These are phyloP conservation scores for Capromys pilorides DNA, from an alignment of 2,797 vertebrate genomes.

Conservation along the genomic window DNA sequence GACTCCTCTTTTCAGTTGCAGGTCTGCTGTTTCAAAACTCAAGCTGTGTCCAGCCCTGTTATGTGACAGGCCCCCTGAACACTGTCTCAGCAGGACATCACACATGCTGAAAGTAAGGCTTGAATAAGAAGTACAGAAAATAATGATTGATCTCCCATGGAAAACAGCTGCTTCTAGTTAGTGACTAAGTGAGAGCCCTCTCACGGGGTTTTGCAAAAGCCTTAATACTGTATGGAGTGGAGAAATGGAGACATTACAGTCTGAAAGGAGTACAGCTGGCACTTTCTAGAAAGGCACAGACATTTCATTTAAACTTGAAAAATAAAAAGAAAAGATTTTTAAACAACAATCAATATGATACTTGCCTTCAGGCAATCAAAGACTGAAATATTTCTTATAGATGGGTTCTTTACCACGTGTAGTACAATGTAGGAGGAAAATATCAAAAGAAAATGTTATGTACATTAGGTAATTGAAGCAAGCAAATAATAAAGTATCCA, in stretches of 20 bases:
- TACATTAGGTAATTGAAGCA: not conserved
- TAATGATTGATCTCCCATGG: constrained; percentile 74
- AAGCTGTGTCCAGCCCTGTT: constrained; percentile 65
- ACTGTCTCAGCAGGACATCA: constrained; percentile 72
- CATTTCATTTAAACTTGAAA: constrained; percentile 50
- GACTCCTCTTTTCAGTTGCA: constrained; percentile 27
- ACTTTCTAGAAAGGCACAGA: constrained; percentile 30
- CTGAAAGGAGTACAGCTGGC: constrained; percentile 15
- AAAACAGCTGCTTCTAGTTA: constrained; percentile 81
- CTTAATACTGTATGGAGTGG: not conserved
- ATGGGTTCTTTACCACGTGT: not conserved
- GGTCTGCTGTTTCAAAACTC: constrained; percentile 47
- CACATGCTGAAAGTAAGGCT: constrained; percentile 74
- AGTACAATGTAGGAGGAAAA: not conserved
- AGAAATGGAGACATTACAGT: constrained; percentile 54
- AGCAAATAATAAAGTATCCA: not conserved
- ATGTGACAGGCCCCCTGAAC: constrained; percentile 69
- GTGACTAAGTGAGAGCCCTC: constrained; percentile 72
- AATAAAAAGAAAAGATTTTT: not conserved
- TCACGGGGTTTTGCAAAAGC: constrained; percentile 57
- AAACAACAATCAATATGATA: not conserved
- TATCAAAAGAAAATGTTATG: not conserved
- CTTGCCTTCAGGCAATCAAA: not conserved
- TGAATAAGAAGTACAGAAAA: constrained; percentile 75
- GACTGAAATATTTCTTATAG: not conserved